These are phyloP conservation scores for Campaea margaritaria DNA, from an alignment of 2,888 invertebrate genomes.

Conservation along the genomic window DNA sequence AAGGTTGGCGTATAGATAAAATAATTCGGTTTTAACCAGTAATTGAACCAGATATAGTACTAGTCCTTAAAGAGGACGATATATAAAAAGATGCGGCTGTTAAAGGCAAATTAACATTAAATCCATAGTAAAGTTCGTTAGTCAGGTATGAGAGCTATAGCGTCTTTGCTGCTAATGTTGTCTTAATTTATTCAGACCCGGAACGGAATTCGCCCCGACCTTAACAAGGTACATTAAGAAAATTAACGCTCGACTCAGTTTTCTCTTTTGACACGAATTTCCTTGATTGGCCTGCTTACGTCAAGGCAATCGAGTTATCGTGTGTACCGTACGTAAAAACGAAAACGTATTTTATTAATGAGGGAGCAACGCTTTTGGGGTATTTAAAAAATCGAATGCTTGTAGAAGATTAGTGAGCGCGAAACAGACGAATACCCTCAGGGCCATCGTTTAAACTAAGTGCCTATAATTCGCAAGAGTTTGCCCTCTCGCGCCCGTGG, in stretches of 20 bases:
- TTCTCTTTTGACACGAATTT: conserved; percentile 69
- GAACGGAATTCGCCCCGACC: conserved; percentile 62
- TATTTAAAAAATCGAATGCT: conserved; percentile 26
- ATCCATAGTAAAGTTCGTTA: conserved; percentile 56
- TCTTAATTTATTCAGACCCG: conserved; percentile 72
- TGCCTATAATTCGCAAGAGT: conserved; percentile 81
- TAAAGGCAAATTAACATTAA: conserved; percentile 58
- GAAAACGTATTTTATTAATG: conserved; percentile 25
- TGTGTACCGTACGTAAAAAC: conserved; percentile 49
- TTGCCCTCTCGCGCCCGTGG: conserved; percentile 69
- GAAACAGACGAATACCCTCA: conserved; percentile 65
- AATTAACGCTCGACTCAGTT: conserved; percentile 74
- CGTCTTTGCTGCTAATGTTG: conserved; percentile 65
- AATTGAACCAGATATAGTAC: not conserved
- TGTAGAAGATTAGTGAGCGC: conserved; percentile 57
- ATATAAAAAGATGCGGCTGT: not conserved
- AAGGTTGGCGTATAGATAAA: no score
- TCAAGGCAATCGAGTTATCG: conserved; percentile 64
- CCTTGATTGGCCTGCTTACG: conserved; percentile 74
- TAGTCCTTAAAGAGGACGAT: not conserved
- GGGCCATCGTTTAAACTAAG: conserved; percentile 81
- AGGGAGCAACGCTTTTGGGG: conserved; percentile 18
- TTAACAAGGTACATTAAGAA: conserved; percentile 78
- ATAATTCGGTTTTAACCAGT: no score
- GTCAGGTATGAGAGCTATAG: conserved; percentile 26